These are phyloP conservation scores for Zootermopsis nevadensis DNA, from an alignment of 2,888 invertebrate species.

Conservation along the genomic window DNA sequence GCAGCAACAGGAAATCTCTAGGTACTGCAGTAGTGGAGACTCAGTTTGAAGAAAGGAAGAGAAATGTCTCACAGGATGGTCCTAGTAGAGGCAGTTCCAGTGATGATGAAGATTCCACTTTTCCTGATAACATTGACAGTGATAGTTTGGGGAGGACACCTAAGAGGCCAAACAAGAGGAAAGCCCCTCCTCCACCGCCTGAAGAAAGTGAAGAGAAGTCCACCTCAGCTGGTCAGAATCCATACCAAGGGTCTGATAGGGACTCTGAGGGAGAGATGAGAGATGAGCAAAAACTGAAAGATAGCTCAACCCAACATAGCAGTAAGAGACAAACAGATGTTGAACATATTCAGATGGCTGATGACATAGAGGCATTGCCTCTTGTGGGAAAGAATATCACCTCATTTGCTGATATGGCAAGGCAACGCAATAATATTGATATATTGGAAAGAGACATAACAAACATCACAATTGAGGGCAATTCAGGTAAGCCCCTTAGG, in stretches of 20 bases:
- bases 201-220: constrained; percentile 52
- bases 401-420: constrained; percentile 37
- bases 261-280: not conserved
- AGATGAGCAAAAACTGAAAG: not conserved
- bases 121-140: constrained; percentile 46
- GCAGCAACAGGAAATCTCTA: constrained; percentile 72
- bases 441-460: constrained; percentile 17
- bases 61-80: constrained; percentile 38
- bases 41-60: constrained; percentile 51
- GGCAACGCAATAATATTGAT: constrained; percentile 41
- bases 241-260: not conserved
- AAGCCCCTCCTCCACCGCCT: constrained; percentile 78
- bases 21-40: not conserved
- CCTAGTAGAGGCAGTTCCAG: constrained; percentile 58
- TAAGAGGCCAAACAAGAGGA: constrained; percentile 74
- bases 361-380: not conserved
- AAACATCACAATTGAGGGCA: constrained; percentile 23
- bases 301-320: not conserved
- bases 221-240: not conserved
- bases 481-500: not conserved
- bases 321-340: not conserved
- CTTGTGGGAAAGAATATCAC: not conserved
- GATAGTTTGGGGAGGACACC: constrained; percentile 61
- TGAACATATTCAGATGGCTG: constrained; percentile 14
- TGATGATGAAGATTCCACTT: constrained; percentile 43